These are phyloP conservation scores for Cryptoblepharus egeriae DNA, from an alignment of 2,797 vertebrate species.

Conservation along the genomic window DNA sequence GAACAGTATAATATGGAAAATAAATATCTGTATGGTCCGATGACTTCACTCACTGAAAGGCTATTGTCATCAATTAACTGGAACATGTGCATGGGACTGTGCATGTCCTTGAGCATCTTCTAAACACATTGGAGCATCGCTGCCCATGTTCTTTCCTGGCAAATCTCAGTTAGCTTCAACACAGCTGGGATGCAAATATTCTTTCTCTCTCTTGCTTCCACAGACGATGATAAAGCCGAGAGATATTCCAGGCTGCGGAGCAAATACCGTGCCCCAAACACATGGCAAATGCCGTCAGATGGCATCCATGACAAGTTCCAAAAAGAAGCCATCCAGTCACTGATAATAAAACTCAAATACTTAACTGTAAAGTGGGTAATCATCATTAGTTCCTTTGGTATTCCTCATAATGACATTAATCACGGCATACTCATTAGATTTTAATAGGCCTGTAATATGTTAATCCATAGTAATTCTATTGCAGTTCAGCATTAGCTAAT, in stretches of 20 bases:
- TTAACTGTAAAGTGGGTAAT: slow-evolving; percentile 52
- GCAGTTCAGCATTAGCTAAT: slow-evolving; percentile 22
- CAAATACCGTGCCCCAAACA: not conserved
- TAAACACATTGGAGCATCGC: not conserved
- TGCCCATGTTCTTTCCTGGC: not conserved
- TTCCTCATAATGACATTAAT: slow-evolving; percentile 63
- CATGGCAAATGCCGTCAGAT: slow-evolving; percentile 15
- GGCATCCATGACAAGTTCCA: slow-evolving; percentile 10
- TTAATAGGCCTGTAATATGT: slow-evolving; percentile 62
- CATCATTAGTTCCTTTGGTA: slow-evolving; percentile 51
- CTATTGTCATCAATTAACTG: too few relatives aligned
- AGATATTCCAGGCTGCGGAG: not conserved
- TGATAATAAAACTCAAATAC: slow-evolving; percentile 18
- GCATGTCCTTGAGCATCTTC: not conserved
- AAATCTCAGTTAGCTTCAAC: not conserved
- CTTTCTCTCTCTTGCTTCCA: not conserved
- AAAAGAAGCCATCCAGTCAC: slow-evolving; percentile 19
- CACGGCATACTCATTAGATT: slow-evolving; percentile 50
- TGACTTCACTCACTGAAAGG: not conserved
- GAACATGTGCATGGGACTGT: not conserved
- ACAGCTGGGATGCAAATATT: not conserved
- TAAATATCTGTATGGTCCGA: too few relatives aligned
- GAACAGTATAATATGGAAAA: too few relatives aligned
- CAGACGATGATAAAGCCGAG: not conserved
- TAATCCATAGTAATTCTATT: slow-evolving; percentile 48